Evolutionary conservation across 1,140 invertebrate species (phyloP).

Genomic region (Cepaea nemoralis): DNA sequence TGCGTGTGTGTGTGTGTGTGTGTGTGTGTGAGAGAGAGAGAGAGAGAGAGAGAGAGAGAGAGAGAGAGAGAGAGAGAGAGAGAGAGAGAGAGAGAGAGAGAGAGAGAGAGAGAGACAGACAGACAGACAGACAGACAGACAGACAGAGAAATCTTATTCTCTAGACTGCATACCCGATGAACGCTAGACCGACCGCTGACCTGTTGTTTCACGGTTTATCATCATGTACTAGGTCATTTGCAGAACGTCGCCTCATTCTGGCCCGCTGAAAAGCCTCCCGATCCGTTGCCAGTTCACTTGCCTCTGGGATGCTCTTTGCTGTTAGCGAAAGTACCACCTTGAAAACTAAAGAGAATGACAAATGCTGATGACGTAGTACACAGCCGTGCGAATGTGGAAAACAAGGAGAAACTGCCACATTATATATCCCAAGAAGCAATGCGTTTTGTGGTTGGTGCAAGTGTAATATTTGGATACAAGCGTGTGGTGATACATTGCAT

Average conservation of each 20-base stretch:
- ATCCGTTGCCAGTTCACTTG: background rate
- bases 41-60: background rate
- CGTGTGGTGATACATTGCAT: too few relatives aligned
- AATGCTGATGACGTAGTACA: too few relatives aligned
- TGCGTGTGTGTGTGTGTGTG: too few relatives aligned
- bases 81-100: slow-evolving; percentile 18
- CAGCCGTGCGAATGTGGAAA: too few relatives aligned
- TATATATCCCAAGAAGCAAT: too few relatives aligned
- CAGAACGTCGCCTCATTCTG: background rate
- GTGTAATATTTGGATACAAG: too few relatives aligned
- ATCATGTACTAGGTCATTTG: too few relatives aligned
- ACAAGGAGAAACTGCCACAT: too few relatives aligned
- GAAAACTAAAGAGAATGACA: too few relatives aligned
- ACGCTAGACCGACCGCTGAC: background rate
- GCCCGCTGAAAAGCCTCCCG: background rate
- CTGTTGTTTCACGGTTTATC: background rate
- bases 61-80: slow-evolving; percentile 21
- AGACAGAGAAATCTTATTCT: background rate
- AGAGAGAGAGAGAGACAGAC: slow-evolving; percentile 18
- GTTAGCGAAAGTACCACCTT: background rate
- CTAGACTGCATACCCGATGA: background rate
- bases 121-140: slow-evolving; percentile 11
- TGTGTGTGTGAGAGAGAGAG: too few relatives aligned
- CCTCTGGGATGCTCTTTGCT: background rate
- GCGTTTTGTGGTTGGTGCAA: too few relatives aligned